These are phyloP conservation scores for Pelvicachromis taeniatus DNA, from an alignment of 2,113 vertebrate species.

Conservation along the genomic window DNA sequence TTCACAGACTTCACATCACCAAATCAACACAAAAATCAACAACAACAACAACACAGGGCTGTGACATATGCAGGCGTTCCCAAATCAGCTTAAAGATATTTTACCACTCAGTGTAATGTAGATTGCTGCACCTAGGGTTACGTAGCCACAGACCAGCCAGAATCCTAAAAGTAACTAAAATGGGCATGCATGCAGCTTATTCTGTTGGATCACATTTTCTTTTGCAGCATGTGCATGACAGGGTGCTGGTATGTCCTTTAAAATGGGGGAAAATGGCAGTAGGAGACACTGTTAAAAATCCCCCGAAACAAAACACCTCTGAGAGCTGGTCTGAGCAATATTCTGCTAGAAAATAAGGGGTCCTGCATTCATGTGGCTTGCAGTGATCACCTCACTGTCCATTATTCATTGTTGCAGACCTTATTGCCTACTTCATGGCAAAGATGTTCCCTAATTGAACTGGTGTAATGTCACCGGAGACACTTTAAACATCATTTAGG, in stretches of 20 bases:
- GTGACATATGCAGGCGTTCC: not conserved
- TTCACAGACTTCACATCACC: not conserved
- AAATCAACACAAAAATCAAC: not conserved
- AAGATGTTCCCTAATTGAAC: not conserved
- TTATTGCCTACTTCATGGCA: not conserved
- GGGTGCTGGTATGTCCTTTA: not conserved
- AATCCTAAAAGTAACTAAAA: not conserved
- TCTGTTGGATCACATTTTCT: not conserved
- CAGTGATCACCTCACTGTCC: not conserved
- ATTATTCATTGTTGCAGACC: not conserved
- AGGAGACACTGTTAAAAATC: not conserved
- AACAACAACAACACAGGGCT: not conserved
- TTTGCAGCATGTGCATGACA: not conserved
- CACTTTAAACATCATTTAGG: not conserved
- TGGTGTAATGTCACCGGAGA: not conserved
- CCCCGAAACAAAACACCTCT: not conserved
- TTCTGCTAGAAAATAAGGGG: not conserved
- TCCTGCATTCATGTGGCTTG: not conserved
- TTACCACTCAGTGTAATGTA: too few species aligned
- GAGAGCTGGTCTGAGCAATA: not conserved
- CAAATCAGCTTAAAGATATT: not conserved
- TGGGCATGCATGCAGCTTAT: not conserved
- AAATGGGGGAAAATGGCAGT: not conserved
- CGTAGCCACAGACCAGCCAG: not conserved
- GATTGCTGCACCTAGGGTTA: not conserved